phyloP scores from a whole-genome alignment of 2,888 invertebrate genomes.

The Siphonodentalium dalli region DNA sequence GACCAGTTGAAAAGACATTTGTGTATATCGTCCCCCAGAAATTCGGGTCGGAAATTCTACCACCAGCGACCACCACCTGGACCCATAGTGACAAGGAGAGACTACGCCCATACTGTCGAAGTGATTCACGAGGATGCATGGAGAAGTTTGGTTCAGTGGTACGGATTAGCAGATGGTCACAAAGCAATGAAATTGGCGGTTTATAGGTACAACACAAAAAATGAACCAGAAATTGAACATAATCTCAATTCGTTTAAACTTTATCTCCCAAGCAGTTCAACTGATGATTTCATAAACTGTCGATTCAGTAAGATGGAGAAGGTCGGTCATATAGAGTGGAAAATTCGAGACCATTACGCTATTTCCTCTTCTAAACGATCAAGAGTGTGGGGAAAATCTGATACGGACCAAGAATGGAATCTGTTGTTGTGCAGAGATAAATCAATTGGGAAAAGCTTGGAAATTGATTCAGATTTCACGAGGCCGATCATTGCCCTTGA shows the following conservation, averaged over 20 bases:
- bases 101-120: conserved; percentile 55
- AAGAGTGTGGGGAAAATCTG: conserved; percentile 53
- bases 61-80: conserved; percentile 52
- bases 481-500: conserved; percentile 50
- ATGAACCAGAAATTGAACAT: conserved; percentile 57
- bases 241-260: conserved; percentile 56
- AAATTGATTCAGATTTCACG: conserved; percentile 56
- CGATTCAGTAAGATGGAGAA: conserved; percentile 59
- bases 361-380: conserved; percentile 37
- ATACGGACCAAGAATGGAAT: conserved; percentile 53
- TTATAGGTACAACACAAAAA: conserved; percentile 44
- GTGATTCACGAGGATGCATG: conserved; percentile 57
- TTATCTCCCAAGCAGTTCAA: conserved; percentile 43
- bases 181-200: conserved; percentile 55
- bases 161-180: conserved; percentile 56
- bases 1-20: conserved; percentile 55
- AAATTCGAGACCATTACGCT: conserved; percentile 45
- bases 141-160: conserved; percentile 53
- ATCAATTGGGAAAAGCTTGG: conserved; percentile 48
- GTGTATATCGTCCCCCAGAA: conserved; percentile 44
- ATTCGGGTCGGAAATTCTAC: conserved; percentile 51
- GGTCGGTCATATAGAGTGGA: conserved; percentile 57
- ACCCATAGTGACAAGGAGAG: conserved; percentile 48
- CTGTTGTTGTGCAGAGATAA: conserved; percentile 48
- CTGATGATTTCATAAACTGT: conserved; percentile 54